phyloP scores from a whole-genome alignment of 1,140 invertebrate genomes.

The Drosophila suzukii region DNA sequence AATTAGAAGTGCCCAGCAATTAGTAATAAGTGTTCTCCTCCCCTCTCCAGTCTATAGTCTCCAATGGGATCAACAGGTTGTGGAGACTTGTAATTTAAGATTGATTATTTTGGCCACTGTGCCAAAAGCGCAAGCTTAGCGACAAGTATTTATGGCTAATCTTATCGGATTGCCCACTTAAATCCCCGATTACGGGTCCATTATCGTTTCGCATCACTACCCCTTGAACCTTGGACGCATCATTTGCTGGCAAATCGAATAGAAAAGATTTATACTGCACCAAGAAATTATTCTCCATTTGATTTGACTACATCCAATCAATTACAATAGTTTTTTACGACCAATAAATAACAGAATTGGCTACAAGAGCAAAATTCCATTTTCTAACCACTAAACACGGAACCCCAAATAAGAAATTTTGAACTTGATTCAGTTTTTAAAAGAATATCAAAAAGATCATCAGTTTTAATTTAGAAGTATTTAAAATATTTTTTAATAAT shows the following conservation, averaged over 20 bases:
- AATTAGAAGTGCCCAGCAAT: conserved; percentile 31
- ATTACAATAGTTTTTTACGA: background rate
- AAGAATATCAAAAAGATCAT: too few species aligned
- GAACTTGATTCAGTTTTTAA: too few species aligned
- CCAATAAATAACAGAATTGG: background rate
- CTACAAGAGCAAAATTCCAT: too few species aligned
- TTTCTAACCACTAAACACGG: too few species aligned
- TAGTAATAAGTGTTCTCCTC: background rate
- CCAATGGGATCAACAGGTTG: conserved; percentile 21
- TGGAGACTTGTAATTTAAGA: background rate
- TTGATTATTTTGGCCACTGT: conserved; percentile 2
- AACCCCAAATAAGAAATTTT: too few species aligned
- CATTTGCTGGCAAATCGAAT: background rate
- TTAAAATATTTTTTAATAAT: too few species aligned
- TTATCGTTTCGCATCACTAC: conserved; percentile 42
- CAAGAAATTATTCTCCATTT: background rate
- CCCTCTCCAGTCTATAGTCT: background rate
- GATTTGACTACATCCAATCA: background rate
- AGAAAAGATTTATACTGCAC: background rate
- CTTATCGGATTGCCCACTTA: conserved; percentile 49
- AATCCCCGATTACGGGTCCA: conserved; percentile 20
- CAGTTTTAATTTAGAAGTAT: too few species aligned
- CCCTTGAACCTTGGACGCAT: conserved; percentile 15
- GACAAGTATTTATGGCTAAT: conserved; percentile 34
- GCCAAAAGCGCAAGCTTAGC: background rate